Conservation (phyloP, 92 coral and sea anemone species). For the Diadumene lineata region DNA sequence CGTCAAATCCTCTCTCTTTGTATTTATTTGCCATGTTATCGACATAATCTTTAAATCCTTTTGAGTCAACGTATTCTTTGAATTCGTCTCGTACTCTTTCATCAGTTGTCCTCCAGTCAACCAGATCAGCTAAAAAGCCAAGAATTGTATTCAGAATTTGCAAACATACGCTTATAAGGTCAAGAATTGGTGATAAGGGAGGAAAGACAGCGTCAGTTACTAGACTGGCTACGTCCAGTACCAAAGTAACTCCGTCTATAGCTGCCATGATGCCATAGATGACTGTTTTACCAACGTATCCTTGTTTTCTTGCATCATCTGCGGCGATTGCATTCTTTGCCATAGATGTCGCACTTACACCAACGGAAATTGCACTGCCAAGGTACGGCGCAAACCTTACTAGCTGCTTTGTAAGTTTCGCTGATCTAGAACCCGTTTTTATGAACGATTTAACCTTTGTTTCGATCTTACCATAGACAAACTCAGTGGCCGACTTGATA, state of each 20-base stretch:
- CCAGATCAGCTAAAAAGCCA: constrained; percentile 33
- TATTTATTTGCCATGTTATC: constrained; percentile 13
- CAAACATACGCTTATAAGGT: constrained; percentile 6
- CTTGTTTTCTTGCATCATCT: constrained; percentile 19
- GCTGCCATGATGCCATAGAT: constrained; percentile 33
- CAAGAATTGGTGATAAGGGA: constrained; percentile 22
- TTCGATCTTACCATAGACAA: constrained; percentile 10
- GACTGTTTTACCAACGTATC: constrained; percentile 16
- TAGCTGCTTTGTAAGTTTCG: background rate
- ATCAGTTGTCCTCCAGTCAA: constrained; percentile 19
- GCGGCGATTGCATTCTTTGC: constrained; percentile 36
- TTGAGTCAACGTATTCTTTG: background rate
- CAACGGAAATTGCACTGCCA: constrained; percentile 31
- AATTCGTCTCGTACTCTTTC: constrained; percentile 16
- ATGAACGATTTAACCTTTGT: background rate
- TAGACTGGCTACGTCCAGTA: constrained; percentile 26
- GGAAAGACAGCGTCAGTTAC: constrained; percentile 21
- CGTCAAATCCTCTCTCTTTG: constrained; percentile 18
- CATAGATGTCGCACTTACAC: constrained; percentile 15
- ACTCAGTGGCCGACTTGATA: constrained; percentile 1
- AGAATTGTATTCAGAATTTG: constrained; percentile 21
- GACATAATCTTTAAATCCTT: constrained; percentile 19
- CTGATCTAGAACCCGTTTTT: background rate
- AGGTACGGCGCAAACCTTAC: constrained; percentile 13
- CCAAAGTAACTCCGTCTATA: constrained; percentile 16